Percentiles rank a stretch among this genome's conserved stretches.
Evolutionary conservation across 2,113 vertebrate species (phyloP).

Genomic region (Corythaeola cristata): DNA sequence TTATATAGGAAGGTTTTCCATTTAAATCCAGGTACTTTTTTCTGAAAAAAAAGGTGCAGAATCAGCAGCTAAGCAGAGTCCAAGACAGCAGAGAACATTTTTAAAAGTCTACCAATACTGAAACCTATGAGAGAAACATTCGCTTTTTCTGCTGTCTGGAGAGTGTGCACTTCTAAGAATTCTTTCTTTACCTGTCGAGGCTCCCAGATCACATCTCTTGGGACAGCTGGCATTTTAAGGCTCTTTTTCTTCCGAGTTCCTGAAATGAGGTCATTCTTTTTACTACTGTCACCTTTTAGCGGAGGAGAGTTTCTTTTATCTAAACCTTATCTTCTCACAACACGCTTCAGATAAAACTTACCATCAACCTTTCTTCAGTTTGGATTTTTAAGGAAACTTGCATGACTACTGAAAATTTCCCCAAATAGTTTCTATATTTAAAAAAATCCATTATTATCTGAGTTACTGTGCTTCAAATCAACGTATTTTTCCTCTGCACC

Average conservation of each 20-base stretch:
- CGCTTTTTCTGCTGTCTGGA: not conserved
- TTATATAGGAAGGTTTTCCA: not conserved
- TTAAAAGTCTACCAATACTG: not conserved
- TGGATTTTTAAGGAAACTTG: not conserved
- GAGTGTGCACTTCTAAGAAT: not conserved
- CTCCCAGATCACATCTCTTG: not conserved
- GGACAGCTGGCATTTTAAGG: not conserved
- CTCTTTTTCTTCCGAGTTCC: not conserved
- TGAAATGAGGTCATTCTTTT: conserved; percentile 30
- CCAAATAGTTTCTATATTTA: not conserved
- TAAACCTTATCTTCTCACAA: not conserved
- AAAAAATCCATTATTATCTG: not conserved
- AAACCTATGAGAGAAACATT: not conserved
- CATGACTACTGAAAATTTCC: not conserved
- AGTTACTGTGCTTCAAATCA: not conserved
- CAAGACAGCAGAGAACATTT: not conserved
- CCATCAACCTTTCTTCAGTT: not conserved
- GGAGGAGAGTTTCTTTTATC: not conserved
- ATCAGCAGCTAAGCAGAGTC: not conserved
- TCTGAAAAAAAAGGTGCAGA: not conserved
- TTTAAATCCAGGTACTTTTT: not conserved
- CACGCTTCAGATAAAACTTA: not conserved
- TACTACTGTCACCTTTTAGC: not conserved
- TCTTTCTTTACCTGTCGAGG: not conserved
- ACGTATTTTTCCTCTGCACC: not conserved